Percentiles rank a stretch among this genome's conserved stretches.
These are phyloP conservation scores for Patella ulyssiponensis DNA, from an alignment of 2,888 invertebrate species.

Conservation along the genomic window DNA sequence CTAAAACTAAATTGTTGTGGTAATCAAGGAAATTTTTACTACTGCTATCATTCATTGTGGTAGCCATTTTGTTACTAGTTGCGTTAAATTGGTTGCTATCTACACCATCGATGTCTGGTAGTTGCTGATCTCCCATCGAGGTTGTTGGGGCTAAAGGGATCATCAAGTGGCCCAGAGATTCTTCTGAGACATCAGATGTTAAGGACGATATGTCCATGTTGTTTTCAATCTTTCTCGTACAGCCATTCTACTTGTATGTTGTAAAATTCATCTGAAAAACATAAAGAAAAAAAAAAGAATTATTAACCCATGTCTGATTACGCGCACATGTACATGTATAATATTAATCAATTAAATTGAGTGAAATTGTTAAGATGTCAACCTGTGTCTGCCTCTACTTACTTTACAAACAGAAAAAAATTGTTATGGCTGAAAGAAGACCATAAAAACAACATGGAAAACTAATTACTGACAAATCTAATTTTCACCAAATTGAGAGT, in stretches of 20 bases:
- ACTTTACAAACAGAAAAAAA: neutral
- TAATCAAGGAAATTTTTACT: slow-evolving; percentile 8
- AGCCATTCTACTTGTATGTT: slow-evolving; percentile 21
- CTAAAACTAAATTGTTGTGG: slow-evolving; percentile 3
- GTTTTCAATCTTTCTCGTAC: slow-evolving; percentile 15
- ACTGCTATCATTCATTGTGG: slow-evolving; percentile 7
- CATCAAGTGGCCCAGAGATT: neutral
- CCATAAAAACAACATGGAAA: slow-evolving; percentile 12
- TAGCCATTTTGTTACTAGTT: slow-evolving; percentile 1
- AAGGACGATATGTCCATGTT: slow-evolving; percentile 34
- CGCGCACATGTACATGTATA: no score
- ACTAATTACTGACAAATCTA: slow-evolving; percentile 13
- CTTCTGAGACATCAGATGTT: slow-evolving; percentile 14
- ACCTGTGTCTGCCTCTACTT: no score
- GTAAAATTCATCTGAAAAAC: slow-evolving; percentile 24
- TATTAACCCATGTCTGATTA: no score
- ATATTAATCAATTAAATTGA: no score
- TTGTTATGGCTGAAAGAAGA: neutral
- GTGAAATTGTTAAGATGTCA: no score
- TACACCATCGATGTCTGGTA: slow-evolving; percentile 2
- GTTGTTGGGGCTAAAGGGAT: slow-evolving; percentile 15
- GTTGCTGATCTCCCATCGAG: slow-evolving; percentile 9
- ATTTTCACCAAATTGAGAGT: slow-evolving; percentile 6
- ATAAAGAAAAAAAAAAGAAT: slow-evolving; percentile 16
- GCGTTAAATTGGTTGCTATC: slow-evolving; percentile 6